These are phyloP conservation scores for Ceratothoa steindachneri DNA, from an alignment of 2,888 invertebrate species.

Conservation along the genomic window DNA sequence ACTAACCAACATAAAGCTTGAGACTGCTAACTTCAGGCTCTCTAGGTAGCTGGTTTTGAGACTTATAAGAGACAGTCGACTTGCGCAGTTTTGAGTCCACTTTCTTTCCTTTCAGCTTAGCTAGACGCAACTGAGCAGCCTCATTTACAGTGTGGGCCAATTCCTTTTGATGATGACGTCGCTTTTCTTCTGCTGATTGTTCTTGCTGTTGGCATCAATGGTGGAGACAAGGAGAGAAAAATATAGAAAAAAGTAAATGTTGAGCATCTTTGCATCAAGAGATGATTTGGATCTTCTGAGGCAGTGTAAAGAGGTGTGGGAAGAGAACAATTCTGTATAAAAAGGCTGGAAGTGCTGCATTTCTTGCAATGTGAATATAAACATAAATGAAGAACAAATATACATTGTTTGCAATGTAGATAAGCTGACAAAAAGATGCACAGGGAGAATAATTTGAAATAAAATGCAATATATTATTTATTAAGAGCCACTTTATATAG, in stretches of 20 bases:
- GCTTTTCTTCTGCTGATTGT: constrained; percentile 92
- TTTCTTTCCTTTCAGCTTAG: constrained; percentile 68
- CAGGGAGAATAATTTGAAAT: no score
- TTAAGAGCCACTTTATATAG: no score
- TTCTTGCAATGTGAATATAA: no score
- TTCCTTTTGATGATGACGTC: constrained; percentile 94
- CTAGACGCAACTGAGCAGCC: constrained; percentile 84
- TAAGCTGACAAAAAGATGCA: no score
- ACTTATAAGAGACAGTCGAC: constrained; percentile 92
- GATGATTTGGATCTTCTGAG: background rate
- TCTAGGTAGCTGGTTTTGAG: constrained; percentile 82
- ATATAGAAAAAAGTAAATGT: no score
- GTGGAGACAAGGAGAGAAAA: no score
- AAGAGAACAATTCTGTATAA: background rate
- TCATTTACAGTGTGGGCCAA: constrained; percentile 84
- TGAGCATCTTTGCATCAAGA: background rate
- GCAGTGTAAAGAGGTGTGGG: background rate
- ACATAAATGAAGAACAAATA: no score
- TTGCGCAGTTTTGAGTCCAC: constrained; percentile 85
- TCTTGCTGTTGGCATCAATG: constrained; percentile 73
- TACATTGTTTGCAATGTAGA: no score
- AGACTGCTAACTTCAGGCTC: constrained; percentile 89
- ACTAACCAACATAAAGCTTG: constrained; percentile 92
- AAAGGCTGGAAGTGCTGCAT: no score
- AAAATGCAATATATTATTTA: no score